Percentiles rank a stretch among this genome's conserved stretches.
Conservation (phyloP, 2,113 vertebrate genomes). For the Gambusia holbrooki region DNA sequence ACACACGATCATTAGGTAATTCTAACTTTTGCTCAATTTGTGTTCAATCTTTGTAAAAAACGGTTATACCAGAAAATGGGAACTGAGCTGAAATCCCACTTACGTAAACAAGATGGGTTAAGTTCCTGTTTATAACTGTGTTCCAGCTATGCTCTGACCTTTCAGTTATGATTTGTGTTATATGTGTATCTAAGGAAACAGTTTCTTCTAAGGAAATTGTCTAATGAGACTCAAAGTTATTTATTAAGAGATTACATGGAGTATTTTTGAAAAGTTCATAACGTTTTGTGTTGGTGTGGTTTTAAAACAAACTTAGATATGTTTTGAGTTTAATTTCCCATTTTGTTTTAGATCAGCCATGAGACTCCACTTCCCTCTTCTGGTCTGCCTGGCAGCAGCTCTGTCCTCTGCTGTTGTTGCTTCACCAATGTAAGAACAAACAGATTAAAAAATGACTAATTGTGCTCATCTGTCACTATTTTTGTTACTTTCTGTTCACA, state of each 20-base stretch:
- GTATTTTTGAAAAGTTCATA: background rate
- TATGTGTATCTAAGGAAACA: background rate
- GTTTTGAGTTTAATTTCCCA: background rate
- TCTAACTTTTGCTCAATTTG: background rate
- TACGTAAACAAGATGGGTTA: background rate
- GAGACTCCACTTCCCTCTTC: constrained; percentile 33
- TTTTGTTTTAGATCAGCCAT: constrained; percentile 52
- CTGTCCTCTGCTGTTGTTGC: constrained; percentile 46
- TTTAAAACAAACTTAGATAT: background rate
- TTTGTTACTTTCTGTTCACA: too few species aligned
- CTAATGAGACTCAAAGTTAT: background rate
- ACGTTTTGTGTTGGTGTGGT: background rate
- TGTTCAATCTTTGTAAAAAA: too few species aligned
- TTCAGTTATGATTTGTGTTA: background rate
- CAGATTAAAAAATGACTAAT: background rate
- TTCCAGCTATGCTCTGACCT: background rate
- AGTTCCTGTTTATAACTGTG: background rate
- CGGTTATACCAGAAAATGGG: background rate
- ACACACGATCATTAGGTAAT: background rate
- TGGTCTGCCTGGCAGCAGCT: constrained; percentile 57
- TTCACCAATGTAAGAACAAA: constrained; percentile 56
- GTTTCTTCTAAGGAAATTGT: too few species aligned
- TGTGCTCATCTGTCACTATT: background rate
- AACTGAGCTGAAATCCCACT: background rate
- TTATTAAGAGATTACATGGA: background rate